Percentiles rank a stretch among this genome's conserved stretches.
Conservation (phyloP, 2,888 invertebrate genomes). For the Macaria notata region DNA sequence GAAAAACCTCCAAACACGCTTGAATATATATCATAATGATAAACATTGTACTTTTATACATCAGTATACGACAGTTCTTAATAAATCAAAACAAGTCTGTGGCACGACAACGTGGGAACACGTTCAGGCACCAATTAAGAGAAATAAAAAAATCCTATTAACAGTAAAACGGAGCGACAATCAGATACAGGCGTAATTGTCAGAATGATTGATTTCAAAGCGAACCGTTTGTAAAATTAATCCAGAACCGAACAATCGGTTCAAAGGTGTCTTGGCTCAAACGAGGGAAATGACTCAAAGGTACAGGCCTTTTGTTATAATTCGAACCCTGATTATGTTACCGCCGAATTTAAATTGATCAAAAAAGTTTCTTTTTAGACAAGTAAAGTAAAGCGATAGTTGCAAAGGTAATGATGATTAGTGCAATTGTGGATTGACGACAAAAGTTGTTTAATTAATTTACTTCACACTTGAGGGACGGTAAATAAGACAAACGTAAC, state of each 20-base stretch:
- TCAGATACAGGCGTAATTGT: conserved; percentile 40
- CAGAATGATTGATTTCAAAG: conserved; percentile 46
- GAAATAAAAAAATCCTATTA: conserved; percentile 33
- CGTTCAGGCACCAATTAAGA: conserved; percentile 34
- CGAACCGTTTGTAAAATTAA: conserved; percentile 38
- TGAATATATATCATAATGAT: no score
- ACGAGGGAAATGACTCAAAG: conserved; percentile 22
- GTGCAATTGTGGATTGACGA: no score
- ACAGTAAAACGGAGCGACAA: conserved; percentile 33
- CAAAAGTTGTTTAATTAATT: no score
- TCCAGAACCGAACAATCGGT: conserved; percentile 26
- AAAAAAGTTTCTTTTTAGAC: no score
- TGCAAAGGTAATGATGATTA: no score
- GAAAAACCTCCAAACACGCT: no score
- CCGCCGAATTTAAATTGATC: no score
- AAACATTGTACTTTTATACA: no score
- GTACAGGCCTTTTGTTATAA: conserved; percentile 1
- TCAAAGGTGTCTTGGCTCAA: conserved; percentile 12
- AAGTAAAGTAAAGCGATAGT: no score
- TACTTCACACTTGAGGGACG: no score
- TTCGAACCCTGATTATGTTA: background rate
- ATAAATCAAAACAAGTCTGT: background rate
- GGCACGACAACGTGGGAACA: conserved; percentile 4
- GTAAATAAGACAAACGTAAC: no score
- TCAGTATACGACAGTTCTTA: no score